Percentiles rank a stretch among this genome's conserved stretches.
Conservation (phyloP, 2,888 invertebrate species). For the Drosophila tripunctata region DNA sequence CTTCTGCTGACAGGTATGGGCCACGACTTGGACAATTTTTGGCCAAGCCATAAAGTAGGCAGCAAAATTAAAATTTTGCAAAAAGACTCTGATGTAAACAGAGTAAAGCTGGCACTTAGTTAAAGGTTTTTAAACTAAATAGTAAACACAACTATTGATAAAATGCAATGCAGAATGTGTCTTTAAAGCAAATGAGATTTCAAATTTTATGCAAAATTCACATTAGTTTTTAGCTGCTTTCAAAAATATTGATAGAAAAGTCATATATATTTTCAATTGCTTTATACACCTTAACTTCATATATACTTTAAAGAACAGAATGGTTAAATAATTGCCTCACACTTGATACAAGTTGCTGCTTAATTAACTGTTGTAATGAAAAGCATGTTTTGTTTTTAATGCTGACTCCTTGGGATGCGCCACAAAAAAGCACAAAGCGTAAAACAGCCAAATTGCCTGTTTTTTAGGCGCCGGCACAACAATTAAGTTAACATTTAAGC, state of each 20-base stretch:
- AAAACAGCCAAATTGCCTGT: slow-evolving; percentile 65
- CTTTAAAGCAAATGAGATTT: too few relatives aligned
- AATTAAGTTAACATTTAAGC: slow-evolving; percentile 74
- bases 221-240: too few relatives aligned
- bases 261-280: slow-evolving; percentile 21
- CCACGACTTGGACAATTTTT: neutral
- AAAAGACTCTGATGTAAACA: neutral
- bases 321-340: slow-evolving; percentile 33
- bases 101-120: too few relatives aligned
- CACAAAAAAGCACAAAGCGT: slow-evolving; percentile 35
- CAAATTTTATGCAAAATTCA: too few relatives aligned
- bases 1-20: slow-evolving; percentile 11
- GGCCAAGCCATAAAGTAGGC: neutral
- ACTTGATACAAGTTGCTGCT: slow-evolving; percentile 58
- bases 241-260: neutral
- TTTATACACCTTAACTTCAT: neutral
- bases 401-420: slow-evolving; percentile 47
- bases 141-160: too few relatives aligned
- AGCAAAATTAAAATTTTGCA: neutral
- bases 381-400: slow-evolving; percentile 47
- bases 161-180: too few relatives aligned
- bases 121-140: too few relatives aligned
- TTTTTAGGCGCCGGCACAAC: slow-evolving; percentile 68
- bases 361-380: slow-evolving; percentile 76
- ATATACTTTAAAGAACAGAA: too few relatives aligned